Conservation (phyloP, 2,888 invertebrate species). For the Philhelius pedissequus region DNA sequence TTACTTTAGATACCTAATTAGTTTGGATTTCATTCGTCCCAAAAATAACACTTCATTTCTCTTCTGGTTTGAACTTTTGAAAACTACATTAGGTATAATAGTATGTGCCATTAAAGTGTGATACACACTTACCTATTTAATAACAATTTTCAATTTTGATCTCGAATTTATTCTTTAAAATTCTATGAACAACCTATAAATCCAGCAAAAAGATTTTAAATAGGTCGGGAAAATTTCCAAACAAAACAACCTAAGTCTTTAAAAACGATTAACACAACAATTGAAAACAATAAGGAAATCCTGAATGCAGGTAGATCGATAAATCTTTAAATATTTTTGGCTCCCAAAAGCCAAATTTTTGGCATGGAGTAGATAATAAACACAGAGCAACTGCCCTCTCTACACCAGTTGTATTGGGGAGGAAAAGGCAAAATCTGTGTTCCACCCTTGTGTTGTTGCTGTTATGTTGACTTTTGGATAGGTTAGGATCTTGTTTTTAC, state of each 20-base stretch:
- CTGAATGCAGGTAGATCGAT: background rate
- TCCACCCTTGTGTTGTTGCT: background rate
- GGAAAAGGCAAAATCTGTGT: constrained; percentile 22
- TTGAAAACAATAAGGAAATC: constrained; percentile 52
- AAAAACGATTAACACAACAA: constrained; percentile 34
- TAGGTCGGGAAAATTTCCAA: no score
- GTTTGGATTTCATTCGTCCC: no score
- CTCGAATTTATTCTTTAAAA: no score
- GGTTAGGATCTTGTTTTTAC: background rate
- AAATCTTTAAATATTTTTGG: background rate
- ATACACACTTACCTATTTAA: no score
- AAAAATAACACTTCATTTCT: no score
- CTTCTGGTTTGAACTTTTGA: no score
- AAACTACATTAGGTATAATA: no score
- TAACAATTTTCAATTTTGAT: no score
- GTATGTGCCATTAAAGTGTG: no score
- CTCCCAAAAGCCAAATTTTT: constrained; percentile 29
- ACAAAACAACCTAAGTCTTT: background rate
- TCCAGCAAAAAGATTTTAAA: no score
- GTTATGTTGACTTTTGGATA: background rate
- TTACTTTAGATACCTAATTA: no score
- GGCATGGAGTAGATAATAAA: background rate
- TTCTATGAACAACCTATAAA: no score
- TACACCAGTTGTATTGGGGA: background rate
- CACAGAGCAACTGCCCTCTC: constrained; percentile 20